phyloP scores from a whole-genome alignment of 2,113 vertebrate genomes.

The Muscicapa adusta region DNA sequence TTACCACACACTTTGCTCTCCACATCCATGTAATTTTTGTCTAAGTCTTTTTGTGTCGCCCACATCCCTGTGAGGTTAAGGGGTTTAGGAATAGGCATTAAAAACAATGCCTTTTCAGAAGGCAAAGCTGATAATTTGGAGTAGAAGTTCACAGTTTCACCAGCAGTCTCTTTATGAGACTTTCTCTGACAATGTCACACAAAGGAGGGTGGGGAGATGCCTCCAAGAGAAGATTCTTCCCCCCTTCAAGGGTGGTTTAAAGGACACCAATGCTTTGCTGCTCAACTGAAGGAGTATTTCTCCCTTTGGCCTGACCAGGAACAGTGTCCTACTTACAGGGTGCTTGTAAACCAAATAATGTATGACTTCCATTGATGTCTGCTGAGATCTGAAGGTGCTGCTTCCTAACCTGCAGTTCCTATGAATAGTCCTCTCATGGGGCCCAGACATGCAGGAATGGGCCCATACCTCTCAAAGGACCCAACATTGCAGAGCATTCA shows the following conservation, averaged over 20 bases:
- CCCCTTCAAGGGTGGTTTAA: not conserved
- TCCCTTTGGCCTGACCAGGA: not conserved
- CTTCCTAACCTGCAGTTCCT: not conserved
- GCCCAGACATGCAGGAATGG: not conserved
- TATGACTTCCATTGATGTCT: not conserved
- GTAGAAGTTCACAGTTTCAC: not conserved
- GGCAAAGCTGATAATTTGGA: not conserved
- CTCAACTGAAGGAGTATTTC: not conserved
- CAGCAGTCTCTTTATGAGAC: not conserved
- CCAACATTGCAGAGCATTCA: constrained; percentile 6
- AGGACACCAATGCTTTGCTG: not conserved
- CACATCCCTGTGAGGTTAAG: not conserved
- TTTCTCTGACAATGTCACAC: not conserved
- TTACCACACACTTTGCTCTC: not conserved
- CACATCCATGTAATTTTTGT: not conserved
- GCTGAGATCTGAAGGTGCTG: not conserved
- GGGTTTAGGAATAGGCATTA: not conserved
- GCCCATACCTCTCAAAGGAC: not conserved
- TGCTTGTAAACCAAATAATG: not conserved
- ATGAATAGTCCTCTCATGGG: not conserved
- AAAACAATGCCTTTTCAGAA: not conserved
- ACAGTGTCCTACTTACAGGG: not conserved
- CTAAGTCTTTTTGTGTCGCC: not conserved
- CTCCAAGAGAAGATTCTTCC: not conserved
- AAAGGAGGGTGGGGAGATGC: not conserved